Base-by-base conservation (phyloP, 2,888 invertebrate genomes). In the Mythimna vitellina region DNA sequence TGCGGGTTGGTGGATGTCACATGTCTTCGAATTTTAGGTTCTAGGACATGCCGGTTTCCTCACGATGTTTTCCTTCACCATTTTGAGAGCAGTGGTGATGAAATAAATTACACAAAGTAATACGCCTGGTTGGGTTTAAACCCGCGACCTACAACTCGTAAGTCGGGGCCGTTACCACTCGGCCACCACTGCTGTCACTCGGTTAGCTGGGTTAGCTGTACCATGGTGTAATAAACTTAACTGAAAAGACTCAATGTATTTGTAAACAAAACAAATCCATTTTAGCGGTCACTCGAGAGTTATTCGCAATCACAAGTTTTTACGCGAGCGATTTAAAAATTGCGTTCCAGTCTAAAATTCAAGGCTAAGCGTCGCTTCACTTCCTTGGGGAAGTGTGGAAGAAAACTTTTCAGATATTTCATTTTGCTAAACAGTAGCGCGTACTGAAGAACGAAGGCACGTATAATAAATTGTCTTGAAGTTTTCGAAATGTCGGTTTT, bases 391-490 rank as follows among this genome's bases (percentile, higher is more conserved):
- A 60, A 67, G 73, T 57, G 56, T 20, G 9, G 9, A 25, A 25
- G 22, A 10, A 69, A 86, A 84, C 75, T 86, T 84, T 88, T 86
- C 70, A 88, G 87, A 90, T 89, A 89, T 88, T 88, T 90, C 88
- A 90, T 89, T 88, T 87, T 74, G 86, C 88, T 88, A 88, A 90
- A 89, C 92, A 89, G 88, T 89, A 87, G 86, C 89, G 89, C 90
- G 91, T 91, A 89, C 83, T 78, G 73, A 82, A 78, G 84, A 82
- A 83, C 86, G 88, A 89, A 88, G 89, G 87, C 87, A 87, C 84
- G 82, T 82, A 87, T 89, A 89, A 93, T 93, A 91, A 93, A 93
- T 92, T 87, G 88, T 89, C 86, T 87, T 86, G 87, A 89, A 89
- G 89, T 87, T 91, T 86, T 61, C 80, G 73, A 83, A 85, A 87